Evolutionary conservation across 2,113 vertebrate genomes (phyloP), one percentile per base, ranked within the genome.

Genomic region (Emydura subglobosa): DNA sequence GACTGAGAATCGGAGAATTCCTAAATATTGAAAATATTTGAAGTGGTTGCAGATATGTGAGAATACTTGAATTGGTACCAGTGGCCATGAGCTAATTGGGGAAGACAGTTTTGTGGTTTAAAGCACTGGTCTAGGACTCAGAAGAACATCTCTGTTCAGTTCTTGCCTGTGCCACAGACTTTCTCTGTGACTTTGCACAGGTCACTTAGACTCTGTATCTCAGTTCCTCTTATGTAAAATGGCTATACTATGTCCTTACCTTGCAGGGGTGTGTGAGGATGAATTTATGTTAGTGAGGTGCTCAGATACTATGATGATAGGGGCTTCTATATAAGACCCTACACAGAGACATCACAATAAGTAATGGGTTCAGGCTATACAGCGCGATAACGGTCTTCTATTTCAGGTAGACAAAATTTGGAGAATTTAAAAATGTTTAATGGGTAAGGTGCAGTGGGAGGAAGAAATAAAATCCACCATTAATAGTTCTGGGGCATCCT

Each of bases 221-320:
- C 7, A 49, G 44, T 10, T 87, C 22, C 50, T 94, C 9, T 3
- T 3, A 31, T 29, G 80, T 34, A 79, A 85, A 54, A 14, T 1
- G 2, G 50, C 10, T 21, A 31, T 9, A 0, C 39, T 34, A 17
- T 86, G 21, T 29, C 42, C 82, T 13, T n/a, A 0, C 1, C 5
- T 72, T 79, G 22, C 2, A 79, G 53, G 59, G 85, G 5, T 0
- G 0, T 57, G 80, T 21, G n/a, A 57, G 57, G 86, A 2, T 16
- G 29, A 49, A 50, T 72, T 72, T 39, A 39, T 39, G 65, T 72
- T 39, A 39, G 65, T n/a, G 34, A 72, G 65, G 21, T 72, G 65
- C 65, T 72, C 31, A 72, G 34, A 72, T 21, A 22, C 65, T 39
- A 19, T 21, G 65, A 72, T 72, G 65, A 72, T 39, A 39, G 34